phyloP scores from a whole-genome alignment of 2,888 invertebrate species.

The Andrena flavipes region DNA sequence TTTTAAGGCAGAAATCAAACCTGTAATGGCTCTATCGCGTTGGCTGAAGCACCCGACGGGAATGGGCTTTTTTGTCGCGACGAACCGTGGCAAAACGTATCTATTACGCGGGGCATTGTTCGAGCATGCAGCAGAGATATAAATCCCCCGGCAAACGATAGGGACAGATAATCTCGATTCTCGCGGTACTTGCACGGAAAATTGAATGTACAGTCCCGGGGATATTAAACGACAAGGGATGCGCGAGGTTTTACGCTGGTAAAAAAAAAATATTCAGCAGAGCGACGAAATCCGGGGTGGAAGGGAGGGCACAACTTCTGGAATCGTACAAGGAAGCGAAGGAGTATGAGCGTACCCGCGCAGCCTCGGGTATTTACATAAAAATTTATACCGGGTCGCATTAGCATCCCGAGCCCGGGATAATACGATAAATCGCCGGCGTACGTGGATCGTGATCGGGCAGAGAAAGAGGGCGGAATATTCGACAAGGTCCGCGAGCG shows the following conservation, averaged over 20 bases:
- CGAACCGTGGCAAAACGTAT: constrained; percentile 26
- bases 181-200: constrained; percentile 10
- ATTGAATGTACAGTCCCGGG: constrained; percentile 20
- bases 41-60: constrained; percentile 21
- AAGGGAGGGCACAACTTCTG: constrained; percentile 1
- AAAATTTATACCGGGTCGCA: constrained; percentile 51
- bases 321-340: constrained; percentile 14
- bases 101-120: constrained; percentile 31
- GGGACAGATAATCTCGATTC: constrained; percentile 29
- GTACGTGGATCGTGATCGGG: constrained; percentile 59
- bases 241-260: background rate
- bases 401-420: constrained; percentile 56
- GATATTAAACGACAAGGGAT: constrained; percentile 12
- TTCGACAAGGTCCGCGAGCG: constrained; percentile 65
- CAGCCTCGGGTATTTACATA: constrained; percentile 46
- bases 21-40: constrained; percentile 67
- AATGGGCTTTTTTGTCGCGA: constrained; percentile 31
- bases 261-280: background rate
- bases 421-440: constrained; percentile 59
- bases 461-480: constrained; percentile 59
- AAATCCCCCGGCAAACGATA: constrained; percentile 26
- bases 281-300: background rate
- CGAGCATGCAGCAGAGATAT: constrained; percentile 10
- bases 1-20: constrained; percentile 72
- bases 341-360: constrained; percentile 1